A percentile compares a stretch with the other conserved stretches of the same genome.
Conservation (phyloP, 2,113 vertebrate species). For the Butorides virescens region DNA sequence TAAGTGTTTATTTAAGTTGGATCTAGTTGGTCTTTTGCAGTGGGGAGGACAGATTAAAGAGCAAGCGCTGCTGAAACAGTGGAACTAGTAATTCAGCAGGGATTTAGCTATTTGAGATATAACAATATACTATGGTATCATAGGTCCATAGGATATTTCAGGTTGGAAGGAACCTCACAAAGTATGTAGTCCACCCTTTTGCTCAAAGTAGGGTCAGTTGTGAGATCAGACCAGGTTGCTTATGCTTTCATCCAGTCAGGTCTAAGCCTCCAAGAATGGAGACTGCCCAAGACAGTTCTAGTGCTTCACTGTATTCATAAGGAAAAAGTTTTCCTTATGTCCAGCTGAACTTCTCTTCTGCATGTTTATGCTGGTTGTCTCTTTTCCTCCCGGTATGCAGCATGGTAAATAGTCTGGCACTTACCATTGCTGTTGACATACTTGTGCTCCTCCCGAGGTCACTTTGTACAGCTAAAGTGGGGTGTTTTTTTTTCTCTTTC, state of each 20-base stretch:
- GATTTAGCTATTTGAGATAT: not conserved
- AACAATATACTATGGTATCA: not conserved
- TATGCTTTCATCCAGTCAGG: not conserved
- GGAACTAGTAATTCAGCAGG: not conserved
- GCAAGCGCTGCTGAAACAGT: not conserved
- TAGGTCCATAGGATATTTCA: not conserved
- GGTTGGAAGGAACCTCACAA: not conserved
- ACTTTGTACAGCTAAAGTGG: not conserved
- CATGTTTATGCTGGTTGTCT: not conserved
- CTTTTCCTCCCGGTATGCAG: not conserved
- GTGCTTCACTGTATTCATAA: not conserved
- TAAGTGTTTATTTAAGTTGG: not conserved
- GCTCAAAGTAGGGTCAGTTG: not conserved
- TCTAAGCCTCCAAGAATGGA: not conserved
- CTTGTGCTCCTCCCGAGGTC: not conserved
- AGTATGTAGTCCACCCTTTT: not conserved
- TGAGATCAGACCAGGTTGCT: not conserved
- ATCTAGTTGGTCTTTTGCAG: not conserved
- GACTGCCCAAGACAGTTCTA: not conserved
- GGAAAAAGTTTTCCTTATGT: not conserved
- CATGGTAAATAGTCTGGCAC: not conserved
- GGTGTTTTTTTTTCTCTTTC: not conserved
- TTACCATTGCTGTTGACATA: not conserved
- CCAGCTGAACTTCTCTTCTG: not conserved
- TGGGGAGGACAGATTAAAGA: not conserved